Evolutionary conservation across 2,113 vertebrate species (phyloP), one percentile per base, ranked within the genome.

Genomic region (Xenopus tropicalis): DNA sequence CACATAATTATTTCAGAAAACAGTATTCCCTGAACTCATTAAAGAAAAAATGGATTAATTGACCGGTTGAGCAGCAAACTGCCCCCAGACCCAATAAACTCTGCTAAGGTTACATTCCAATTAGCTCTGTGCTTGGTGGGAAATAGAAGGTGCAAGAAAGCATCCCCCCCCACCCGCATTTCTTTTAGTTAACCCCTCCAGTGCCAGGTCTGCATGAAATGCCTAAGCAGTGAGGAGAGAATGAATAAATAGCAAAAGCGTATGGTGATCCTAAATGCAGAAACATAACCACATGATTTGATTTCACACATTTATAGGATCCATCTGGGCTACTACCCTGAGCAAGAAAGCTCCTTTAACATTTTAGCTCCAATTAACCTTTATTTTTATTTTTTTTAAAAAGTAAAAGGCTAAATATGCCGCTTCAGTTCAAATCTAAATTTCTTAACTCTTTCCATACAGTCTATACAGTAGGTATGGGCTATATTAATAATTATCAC

Each of bases 331-430:
- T 61, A 17, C 11, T 24, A 22, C 61, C 24, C 61, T 24, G 13
- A 24, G 61, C 11, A 29, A 62, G 19, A 62, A 14, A 17, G 61
- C 25, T 16, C 87, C 90, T 93, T 90, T 92, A 90, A 92, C 90
- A 93, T 91, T 92, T 91, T 93, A 89, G 84, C 90, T 92, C 87
- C 92, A 92, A 94, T 94, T 94, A 93, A 94, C 92, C 91, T 93
- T 92, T 90, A 88, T 83, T 83, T 1, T 0, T 78, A 77, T 80
- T 84, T 87, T n/a, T 87, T 85, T 83, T 86, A 86, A 85, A 83
- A 85, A 82, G 52, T 69, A 90, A 87, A 87, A 91, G 85, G 84
- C 87, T 90, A n/a, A n/a, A 81, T 84, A 73, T 83, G 85, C 84
- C 83, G 84, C 84, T 61, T 78, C 83, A 83, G 66, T 80, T 85